Percentiles rank a stretch among this genome's conserved stretches.
phyloP scores from a whole-genome alignment of 2,888 invertebrate species.

The Crematogaster levior region DNA sequence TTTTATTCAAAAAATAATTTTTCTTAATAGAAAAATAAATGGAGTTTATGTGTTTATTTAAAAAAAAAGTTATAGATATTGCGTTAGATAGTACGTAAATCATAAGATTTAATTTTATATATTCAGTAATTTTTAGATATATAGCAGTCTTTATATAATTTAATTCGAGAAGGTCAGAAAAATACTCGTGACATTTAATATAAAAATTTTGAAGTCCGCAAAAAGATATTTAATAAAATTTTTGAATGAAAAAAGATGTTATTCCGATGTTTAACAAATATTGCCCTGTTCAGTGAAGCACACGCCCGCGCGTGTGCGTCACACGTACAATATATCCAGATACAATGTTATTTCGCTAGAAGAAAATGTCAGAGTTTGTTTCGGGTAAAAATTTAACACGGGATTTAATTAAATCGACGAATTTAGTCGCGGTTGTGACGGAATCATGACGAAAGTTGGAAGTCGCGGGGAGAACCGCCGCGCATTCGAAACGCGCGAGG shows the following conservation, averaged over 20 bases:
- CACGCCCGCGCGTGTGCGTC: neutral
- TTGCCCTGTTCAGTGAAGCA: neutral
- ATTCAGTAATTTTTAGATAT: neutral
- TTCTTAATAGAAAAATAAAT: neutral
- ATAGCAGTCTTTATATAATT: neutral
- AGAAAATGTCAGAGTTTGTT: constrained; percentile 25
- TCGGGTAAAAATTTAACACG: neutral
- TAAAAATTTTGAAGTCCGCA: neutral
- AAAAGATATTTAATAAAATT: neutral
- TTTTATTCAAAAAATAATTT: neutral
- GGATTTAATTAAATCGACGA: constrained; percentile 21
- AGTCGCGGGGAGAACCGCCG: neutral
- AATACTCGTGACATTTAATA: neutral
- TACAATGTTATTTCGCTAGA: neutral
- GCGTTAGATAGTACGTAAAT: neutral
- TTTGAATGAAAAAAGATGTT: neutral
- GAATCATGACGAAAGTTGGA: neutral
- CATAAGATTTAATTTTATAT: neutral
- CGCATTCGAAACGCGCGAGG: neutral
- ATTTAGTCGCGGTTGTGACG: neutral
- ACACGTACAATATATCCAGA: neutral
- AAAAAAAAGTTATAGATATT: neutral
- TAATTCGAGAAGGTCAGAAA: neutral
- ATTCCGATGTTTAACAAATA: neutral
- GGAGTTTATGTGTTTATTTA: neutral